Evolutionary conservation across 1,140 invertebrate genomes (phyloP), one percentile per base, ranked within the genome.

Genomic region (Leptonema lineaticorne): DNA sequence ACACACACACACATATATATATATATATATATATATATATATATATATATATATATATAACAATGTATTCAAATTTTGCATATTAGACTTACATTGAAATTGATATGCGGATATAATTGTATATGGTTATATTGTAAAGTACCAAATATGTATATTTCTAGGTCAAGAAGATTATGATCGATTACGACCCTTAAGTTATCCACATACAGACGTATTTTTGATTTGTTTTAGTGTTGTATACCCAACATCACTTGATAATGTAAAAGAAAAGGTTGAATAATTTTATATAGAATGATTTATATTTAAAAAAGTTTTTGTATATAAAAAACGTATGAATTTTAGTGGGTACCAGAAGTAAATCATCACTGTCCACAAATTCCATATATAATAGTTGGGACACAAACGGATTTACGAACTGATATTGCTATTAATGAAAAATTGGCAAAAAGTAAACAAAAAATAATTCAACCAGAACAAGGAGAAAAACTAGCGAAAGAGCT

Each of bases 261-360:
- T 99, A 50, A 97, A 95, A 88, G 96, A 98, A 89, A 99, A 64
- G 45, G 62, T 64, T n/a, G n/a, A n/a, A n/a, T n/a, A 20, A 22
- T 22, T 50, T 46, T 46, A 24, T 50, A 3, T 22, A 50, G 18
- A 9, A 22, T 50, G 37, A 45, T 45, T 6, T n/a, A n/a, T n/a
- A 27, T 58, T 8, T 29, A 58, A 27, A 22, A 14, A 33, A 33
- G 37, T 11, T 41, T 41, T 41, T 11, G n/a, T n/a, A n/a, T n/a
- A n/a, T n/a, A n/a, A n/a, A n/a, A n/a, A n/a, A n/a, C n/a, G n/a
- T n/a, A n/a, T n/a, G n/a, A n/a, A 45, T 41, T 50, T 16, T 18
- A 99, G 96, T 99, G 97, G 97, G 96, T 99, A 58, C 97, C 97
- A 69, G 97, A 99, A 87, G 99, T 99, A 77, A 96, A 95, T 75